Evolutionary conservation across 1,140 invertebrate species (phyloP).

Genomic region (Nymphalis io): DNA sequence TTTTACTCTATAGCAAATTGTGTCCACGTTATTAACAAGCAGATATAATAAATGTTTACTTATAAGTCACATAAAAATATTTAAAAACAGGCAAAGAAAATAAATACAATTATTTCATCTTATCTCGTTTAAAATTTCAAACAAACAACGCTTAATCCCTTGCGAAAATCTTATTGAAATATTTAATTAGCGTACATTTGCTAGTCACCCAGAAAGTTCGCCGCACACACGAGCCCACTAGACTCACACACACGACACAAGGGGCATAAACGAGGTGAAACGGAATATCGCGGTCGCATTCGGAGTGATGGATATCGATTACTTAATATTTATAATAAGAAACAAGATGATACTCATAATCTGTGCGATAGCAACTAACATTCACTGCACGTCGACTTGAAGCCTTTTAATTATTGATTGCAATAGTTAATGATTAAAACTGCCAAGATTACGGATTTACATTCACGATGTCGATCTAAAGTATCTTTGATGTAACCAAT

Average conservation of each 20-base stretch:
- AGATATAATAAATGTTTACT: too few species aligned
- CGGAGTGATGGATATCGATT: neutral
- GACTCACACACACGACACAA: neutral
- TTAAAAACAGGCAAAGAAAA: too few species aligned
- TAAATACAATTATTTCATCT: too few species aligned
- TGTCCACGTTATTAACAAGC: too few species aligned
- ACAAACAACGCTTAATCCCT: neutral
- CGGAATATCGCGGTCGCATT: neutral
- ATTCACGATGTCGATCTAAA: slow-evolving; percentile 2
- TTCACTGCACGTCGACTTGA: neutral
- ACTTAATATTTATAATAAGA: neutral
- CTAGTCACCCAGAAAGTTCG: neutral
- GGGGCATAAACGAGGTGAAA: neutral
- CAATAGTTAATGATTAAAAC: neutral
- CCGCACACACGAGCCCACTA: neutral
- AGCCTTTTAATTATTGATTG: neutral
- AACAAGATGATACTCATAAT: neutral
- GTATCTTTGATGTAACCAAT: slow-evolving; percentile 19
- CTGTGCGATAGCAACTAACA: neutral
- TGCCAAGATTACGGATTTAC: neutral
- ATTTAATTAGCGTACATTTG: neutral
- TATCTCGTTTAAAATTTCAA: too few species aligned
- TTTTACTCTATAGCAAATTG: too few species aligned
- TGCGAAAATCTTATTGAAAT: slow-evolving; percentile 7
- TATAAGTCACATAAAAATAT: too few species aligned